A percentile compares a stretch with the other conserved stretches of the same genome.
These are phyloP conservation scores for Archivesica marissinica DNA, from an alignment of 1,140 invertebrate species.

Conservation along the genomic window DNA sequence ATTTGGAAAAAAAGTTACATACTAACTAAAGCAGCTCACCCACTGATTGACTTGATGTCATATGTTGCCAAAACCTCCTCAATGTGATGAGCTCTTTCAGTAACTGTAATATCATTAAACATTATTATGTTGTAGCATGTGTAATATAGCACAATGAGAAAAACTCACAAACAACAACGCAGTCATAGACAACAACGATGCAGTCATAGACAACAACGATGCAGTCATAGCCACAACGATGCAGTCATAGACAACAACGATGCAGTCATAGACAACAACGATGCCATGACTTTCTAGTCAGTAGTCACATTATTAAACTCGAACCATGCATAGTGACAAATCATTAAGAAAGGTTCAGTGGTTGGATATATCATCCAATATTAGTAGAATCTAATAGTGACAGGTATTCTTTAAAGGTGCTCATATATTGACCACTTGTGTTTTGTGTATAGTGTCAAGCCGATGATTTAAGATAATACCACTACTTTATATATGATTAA, in stretches of 20 bases:
- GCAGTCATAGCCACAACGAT: too few species aligned
- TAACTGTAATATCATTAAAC: conserved; percentile 52
- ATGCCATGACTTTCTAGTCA: neutral
- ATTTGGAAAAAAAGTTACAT: too few species aligned
- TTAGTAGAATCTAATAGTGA: neutral
- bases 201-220: too few species aligned
- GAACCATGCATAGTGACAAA: neutral
- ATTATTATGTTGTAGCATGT: neutral
- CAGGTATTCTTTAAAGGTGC: neutral
- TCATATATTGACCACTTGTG: too few species aligned
- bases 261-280: too few species aligned
- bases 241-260: too few species aligned
- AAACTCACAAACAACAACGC: neutral
- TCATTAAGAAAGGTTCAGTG: neutral
- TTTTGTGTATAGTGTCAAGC: too few species aligned
- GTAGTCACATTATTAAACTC: neutral
- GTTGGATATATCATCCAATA: neutral
- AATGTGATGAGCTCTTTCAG: conserved; percentile 47
- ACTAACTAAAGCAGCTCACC: too few species aligned
- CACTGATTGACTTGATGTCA: conserved; percentile 49
- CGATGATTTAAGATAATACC: too few species aligned
- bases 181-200: too few species aligned
- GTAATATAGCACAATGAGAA: neutral
- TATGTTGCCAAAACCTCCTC: conserved; percentile 51
- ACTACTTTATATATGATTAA: too few species aligned